phyloP scores from a whole-genome alignment of 1,140 invertebrate genomes.

The Procambarus clarkii region DNA sequence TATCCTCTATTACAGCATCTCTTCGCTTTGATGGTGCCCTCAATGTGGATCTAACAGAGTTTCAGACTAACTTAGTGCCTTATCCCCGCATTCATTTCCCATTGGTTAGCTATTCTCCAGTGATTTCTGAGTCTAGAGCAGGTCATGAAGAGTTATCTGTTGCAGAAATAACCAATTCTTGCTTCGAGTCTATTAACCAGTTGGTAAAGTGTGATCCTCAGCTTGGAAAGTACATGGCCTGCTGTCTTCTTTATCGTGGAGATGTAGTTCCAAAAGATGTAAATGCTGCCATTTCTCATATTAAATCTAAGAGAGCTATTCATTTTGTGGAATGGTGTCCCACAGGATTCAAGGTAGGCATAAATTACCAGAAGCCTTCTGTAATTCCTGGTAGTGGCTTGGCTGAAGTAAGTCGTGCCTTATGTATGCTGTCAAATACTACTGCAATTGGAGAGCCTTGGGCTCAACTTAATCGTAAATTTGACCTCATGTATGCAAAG shows the following conservation, averaged over 20 bases:
- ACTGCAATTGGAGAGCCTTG: neutral
- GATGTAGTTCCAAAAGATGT: neutral
- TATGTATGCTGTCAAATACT: neutral
- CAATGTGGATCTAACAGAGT: neutral
- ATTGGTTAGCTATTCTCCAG: neutral
- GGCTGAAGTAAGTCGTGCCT: neutral
- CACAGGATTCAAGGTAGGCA: neutral
- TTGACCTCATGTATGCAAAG: neutral
- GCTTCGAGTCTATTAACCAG: neutral
- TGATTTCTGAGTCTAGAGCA: neutral
- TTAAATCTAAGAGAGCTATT: neutral
- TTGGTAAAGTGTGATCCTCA: neutral
- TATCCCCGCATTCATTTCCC: neutral
- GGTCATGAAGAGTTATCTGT: neutral
- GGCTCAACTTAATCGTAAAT: neutral
- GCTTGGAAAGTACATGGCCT: neutral
- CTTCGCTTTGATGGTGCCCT: neutral
- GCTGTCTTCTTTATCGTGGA: no score
- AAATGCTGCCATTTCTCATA: neutral
- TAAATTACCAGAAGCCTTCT: neutral
- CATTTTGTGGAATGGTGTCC: neutral
- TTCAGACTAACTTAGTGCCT: neutral
- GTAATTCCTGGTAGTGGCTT: neutral
- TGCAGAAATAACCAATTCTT: neutral
- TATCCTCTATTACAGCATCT: neutral